Evolutionary conservation across 2,888 invertebrate genomes (phyloP), one percentile per base, ranked within the genome.

Genomic region (Ferdinandea cuprea): DNA sequence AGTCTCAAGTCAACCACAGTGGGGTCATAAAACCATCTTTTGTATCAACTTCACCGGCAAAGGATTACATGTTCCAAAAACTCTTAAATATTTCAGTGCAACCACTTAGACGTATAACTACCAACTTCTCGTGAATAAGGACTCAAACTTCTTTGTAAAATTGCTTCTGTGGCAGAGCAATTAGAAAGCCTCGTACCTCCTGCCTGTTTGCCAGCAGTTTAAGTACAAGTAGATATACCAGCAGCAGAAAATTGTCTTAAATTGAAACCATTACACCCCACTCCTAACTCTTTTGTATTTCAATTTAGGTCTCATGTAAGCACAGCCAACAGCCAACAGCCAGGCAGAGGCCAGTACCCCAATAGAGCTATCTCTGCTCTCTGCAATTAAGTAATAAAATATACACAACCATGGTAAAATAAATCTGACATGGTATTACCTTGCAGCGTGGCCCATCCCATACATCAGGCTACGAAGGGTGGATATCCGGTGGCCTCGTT

Each of bases 371-470:
- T 72, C 30, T 42, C 30, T 65, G 30, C 68, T 54, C 40, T 17
- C 15, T 44, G 78, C 78, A 83, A 83, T 83, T 83, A 83, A 83
- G 81, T 78, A 71, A 83, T 83, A 83, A 83, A 78, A 48, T 72
- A 83, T 30, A 59, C 71, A 59, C 69, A 81, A 40, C 30, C 50
- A 58, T 56, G 19, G 73, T 11, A 48, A 80, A 80, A 76, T 63
- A 80, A 80, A 76, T 63, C 80, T 69, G 80, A 81, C 81, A 46
- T 56, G 77, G 72, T 77, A 81, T 65, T 77, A 48, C 25, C 46
- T 54, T 28, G 35, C 44, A 72, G 1, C 32, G 13, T 28, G 50
- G 65, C 25, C 5, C 2, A 71, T 81, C 37, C 30, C 68, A 71
- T 81, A 65, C 37, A 81, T 81, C 71, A 71, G 58, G 40, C 42